Conservation (phyloP, 2,113 vertebrate species). For the Sturnira hondurensis region DNA sequence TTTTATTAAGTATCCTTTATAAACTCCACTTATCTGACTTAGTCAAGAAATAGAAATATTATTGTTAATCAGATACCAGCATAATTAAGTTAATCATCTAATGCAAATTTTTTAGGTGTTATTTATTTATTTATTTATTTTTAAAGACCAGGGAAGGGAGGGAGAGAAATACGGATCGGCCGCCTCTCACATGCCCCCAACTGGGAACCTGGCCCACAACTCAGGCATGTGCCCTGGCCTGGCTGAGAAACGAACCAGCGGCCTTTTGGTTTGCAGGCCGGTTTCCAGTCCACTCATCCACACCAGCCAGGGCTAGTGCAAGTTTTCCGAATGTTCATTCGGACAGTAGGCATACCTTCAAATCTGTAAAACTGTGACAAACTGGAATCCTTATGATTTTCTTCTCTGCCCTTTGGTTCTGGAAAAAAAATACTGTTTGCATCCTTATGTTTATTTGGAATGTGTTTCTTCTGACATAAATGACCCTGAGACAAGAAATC, state of each 20-base stretch:
- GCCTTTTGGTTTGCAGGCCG: no score
- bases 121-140: no score
- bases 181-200: no score
- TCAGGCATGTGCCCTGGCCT: no score
- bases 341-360: neutral
- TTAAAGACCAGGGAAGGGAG: no score
- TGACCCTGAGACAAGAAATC: neutral
- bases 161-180: no score
- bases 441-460: neutral
- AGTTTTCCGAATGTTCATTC: neutral
- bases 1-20: neutral
- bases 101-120: neutral
- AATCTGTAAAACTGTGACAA: neutral
- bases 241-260: no score
- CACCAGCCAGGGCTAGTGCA: no score
- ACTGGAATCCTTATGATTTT: neutral
- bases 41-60: neutral
- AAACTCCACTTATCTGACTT: neutral
- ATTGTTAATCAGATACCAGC: neutral
- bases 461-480: neutral
- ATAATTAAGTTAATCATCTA: neutral
- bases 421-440: neutral
- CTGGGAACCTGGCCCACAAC: no score
- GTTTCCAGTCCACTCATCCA: no score
- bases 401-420: neutral